Evolutionary conservation across 2,113 vertebrate genomes (phyloP).

Genomic region (Rhegmatorhina hoffmannsi): DNA sequence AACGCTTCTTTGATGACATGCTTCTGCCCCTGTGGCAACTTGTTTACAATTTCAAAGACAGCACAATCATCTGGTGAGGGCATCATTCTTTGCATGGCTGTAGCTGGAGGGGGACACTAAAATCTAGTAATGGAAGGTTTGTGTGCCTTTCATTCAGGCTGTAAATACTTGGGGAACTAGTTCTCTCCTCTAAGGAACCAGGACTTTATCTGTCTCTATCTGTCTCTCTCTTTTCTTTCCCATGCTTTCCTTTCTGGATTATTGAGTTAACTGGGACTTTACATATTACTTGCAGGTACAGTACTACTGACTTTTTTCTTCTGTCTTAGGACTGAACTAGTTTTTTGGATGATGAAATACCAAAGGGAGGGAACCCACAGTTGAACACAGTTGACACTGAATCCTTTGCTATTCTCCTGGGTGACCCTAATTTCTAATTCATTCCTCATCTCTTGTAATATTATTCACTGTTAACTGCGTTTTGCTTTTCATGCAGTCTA

Average conservation of each 20-base stretch:
- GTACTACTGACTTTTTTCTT: not conserved
- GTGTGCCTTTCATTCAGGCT: not conserved
- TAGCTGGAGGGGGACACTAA: not conserved
- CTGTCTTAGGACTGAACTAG: not conserved
- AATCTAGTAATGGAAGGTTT: not conserved
- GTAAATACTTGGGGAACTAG: not conserved
- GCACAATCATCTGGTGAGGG: not conserved
- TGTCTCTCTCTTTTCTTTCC: too few species aligned
- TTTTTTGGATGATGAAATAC: not conserved
- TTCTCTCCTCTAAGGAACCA: not conserved
- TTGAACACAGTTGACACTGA: not conserved
- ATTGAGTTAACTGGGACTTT: not conserved
- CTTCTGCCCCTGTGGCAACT: not conserved
- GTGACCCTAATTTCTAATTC: not conserved
- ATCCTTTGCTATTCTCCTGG: not conserved
- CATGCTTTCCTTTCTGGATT: not conserved
- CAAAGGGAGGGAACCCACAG: not conserved
- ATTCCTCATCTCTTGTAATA: not conserved
- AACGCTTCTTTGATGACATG: not conserved
- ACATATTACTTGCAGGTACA: not conserved
- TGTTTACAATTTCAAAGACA: not conserved
- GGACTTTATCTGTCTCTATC: not conserved
- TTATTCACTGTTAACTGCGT: not conserved
- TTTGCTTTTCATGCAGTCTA: not conserved
- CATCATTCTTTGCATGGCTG: not conserved